A percentile compares a stretch with the other conserved stretches of the same genome.
Evolutionary conservation across 2,113 vertebrate genomes (phyloP).

Genomic region (Pomatorhinus ruficollis): DNA sequence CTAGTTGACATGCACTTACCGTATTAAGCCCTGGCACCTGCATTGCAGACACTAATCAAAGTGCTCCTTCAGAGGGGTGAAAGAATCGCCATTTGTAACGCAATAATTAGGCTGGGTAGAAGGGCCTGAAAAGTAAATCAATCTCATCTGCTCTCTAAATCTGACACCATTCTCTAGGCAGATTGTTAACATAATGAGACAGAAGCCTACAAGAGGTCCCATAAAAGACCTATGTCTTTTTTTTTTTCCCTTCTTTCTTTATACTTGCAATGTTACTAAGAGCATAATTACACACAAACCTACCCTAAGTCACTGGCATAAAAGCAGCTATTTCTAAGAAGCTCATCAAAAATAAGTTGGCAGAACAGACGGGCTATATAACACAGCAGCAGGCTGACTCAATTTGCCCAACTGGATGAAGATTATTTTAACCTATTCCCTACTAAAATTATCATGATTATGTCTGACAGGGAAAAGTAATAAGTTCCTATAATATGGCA

Average conservation of each 20-base stretch:
- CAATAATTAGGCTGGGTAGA: constrained; percentile 79
- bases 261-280: constrained; percentile 65
- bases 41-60: constrained; percentile 76
- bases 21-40: constrained; percentile 72
- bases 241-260: constrained; percentile 8
- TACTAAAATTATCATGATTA: constrained; percentile 51
- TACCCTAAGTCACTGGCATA: constrained; percentile 53
- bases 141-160: constrained; percentile 73
- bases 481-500: background rate
- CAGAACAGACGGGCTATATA: constrained; percentile 66
- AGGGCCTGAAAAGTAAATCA: constrained; percentile 80
- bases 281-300: constrained; percentile 69
- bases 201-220: constrained; percentile 71
- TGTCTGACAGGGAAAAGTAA: constrained; percentile 52
- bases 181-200: constrained; percentile 81
- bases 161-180: constrained; percentile 75
- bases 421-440: constrained; percentile 61
- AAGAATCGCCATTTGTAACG: constrained; percentile 78
- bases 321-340: constrained; percentile 56
- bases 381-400: constrained; percentile 29
- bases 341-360: constrained; percentile 62
- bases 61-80: constrained; percentile 74
- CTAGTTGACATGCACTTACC: constrained; percentile 76
- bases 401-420: constrained; percentile 47
- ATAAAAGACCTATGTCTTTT: constrained; percentile 50